Percentiles rank a stretch among this genome's conserved stretches.
These are phyloP conservation scores for Neria commutata DNA, from an alignment of 2,888 invertebrate species.

Conservation along the genomic window DNA sequence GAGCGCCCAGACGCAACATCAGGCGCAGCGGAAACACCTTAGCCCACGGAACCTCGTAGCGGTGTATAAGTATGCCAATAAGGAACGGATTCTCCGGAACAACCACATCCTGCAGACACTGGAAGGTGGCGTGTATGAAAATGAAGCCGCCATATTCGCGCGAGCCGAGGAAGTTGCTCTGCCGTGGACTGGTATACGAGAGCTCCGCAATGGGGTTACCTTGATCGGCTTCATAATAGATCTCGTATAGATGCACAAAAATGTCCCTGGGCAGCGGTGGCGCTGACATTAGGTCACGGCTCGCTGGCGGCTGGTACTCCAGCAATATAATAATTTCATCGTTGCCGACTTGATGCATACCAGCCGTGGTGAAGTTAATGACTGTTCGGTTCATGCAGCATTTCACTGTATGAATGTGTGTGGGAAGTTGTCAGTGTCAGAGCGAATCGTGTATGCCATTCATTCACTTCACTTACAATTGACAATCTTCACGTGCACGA, in stretches of 20 bases:
- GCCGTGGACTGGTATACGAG: conserved; percentile 68
- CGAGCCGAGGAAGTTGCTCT: conserved; percentile 68
- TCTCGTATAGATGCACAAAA: conserved; percentile 73
- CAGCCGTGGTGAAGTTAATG: conserved; percentile 79
- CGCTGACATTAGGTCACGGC: conserved; percentile 24
- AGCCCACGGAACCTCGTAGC: conserved; percentile 67
- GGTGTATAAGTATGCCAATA: conserved; percentile 79
- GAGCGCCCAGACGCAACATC: conserved; percentile 79
- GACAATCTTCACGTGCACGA: conserved; percentile 75
- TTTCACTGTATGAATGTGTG: conserved; percentile 70
- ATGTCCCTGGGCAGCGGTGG: conserved; percentile 69
- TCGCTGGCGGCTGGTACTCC: conserved; percentile 70
- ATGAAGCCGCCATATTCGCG: conserved; percentile 81
- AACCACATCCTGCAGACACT: conserved; percentile 77
- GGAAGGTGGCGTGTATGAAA: conserved; percentile 80
- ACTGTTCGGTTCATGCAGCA: conserved; percentile 76
- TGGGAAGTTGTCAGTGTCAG: not conserved
- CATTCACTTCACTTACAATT: conserved; percentile 69
- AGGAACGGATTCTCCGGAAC: conserved; percentile 77
- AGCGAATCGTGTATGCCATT: not conserved
- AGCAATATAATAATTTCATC: conserved; percentile 80
- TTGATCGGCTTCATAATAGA: conserved; percentile 71
- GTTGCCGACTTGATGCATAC: conserved; percentile 80
- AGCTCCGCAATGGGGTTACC: conserved; percentile 75
- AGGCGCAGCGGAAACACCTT: conserved; percentile 78